Evolutionary conservation across 1,140 invertebrate genomes (phyloP).

Genomic region (Mesaphorura yosii): DNA sequence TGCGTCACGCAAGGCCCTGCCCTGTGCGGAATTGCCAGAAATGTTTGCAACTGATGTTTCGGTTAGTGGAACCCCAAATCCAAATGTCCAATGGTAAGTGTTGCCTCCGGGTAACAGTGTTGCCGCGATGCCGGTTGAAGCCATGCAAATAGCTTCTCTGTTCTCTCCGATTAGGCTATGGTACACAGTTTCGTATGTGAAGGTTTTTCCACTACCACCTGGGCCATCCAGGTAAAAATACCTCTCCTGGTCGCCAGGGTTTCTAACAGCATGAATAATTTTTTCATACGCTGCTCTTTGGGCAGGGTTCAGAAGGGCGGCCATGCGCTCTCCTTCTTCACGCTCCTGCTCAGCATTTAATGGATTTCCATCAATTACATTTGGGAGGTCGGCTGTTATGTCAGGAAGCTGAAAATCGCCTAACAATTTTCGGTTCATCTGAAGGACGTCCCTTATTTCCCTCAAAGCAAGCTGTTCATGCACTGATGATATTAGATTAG

Average conservation of each 20-base stretch:
- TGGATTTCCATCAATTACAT: not conserved
- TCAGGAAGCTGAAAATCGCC: not conserved
- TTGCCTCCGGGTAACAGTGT: slow-evolving; percentile 39
- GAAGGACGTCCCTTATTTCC: not conserved
- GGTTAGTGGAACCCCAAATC: slow-evolving; percentile 33
- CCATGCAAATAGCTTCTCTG: slow-evolving; percentile 8
- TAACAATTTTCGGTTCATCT: not conserved
- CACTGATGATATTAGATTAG: too few species aligned
- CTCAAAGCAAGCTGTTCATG: not conserved
- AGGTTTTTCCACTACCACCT: slow-evolving; percentile 16
- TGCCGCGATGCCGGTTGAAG: slow-evolving; percentile 33
- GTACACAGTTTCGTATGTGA: slow-evolving; percentile 9
- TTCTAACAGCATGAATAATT: not conserved
- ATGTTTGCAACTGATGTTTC: slow-evolving; percentile 32
- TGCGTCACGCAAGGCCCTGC: slow-evolving; percentile 31
- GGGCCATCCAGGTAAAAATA: slow-evolving; percentile 9
- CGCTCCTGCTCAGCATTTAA: not conserved
- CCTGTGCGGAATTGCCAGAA: slow-evolving; percentile 22
- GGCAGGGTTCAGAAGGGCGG: not conserved
- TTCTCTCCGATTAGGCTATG: too few species aligned
- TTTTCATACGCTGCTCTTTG: not conserved
- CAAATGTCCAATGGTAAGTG: slow-evolving; percentile 43
- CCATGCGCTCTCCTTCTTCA: not conserved
- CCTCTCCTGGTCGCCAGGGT: not conserved
- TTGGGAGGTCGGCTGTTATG: not conserved